Conservation (phyloP, 2,113 vertebrate species). For the Mesitornis unicolor region DNA sequence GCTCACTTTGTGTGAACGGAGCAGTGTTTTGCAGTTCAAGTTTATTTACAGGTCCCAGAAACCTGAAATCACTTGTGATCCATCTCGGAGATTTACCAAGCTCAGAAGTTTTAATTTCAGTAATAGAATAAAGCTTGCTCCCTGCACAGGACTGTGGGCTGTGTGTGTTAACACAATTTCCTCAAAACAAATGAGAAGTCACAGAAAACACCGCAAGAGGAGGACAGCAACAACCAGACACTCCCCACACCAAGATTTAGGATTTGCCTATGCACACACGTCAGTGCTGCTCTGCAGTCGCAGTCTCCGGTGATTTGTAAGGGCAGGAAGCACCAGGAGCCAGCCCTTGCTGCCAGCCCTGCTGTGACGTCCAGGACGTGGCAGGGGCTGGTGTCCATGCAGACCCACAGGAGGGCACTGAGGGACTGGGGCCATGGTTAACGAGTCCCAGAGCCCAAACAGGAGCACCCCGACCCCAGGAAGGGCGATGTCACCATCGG, state of each 20-base stretch:
- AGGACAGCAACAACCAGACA: background rate
- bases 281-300: background rate
- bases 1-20: background rate
- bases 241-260: background rate
- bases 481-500: background rate
- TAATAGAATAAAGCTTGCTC: constrained; percentile 45
- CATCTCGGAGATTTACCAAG: constrained; percentile 6
- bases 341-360: background rate
- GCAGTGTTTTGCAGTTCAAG: constrained; percentile 1
- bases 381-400: too few species aligned
- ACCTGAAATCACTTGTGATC: constrained; percentile 53
- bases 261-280: background rate
- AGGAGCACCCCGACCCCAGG: fast-evolving
- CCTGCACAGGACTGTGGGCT: background rate
- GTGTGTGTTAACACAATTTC: background rate
- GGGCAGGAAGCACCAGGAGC: too few species aligned
- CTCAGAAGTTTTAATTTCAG: constrained; percentile 54
- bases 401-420: too few species aligned
- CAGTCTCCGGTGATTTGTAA: too few species aligned
- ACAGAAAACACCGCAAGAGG: background rate
- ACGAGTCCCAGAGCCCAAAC: too few species aligned
- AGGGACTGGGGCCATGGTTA: too few species aligned
- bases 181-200: background rate
- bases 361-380: too few species aligned
- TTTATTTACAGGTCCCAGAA: too few species aligned